A percentile compares a stretch with the other conserved stretches of the same genome.
Evolutionary conservation across 1,140 invertebrate species (phyloP).

Genomic region (Trichonephila clavata): DNA sequence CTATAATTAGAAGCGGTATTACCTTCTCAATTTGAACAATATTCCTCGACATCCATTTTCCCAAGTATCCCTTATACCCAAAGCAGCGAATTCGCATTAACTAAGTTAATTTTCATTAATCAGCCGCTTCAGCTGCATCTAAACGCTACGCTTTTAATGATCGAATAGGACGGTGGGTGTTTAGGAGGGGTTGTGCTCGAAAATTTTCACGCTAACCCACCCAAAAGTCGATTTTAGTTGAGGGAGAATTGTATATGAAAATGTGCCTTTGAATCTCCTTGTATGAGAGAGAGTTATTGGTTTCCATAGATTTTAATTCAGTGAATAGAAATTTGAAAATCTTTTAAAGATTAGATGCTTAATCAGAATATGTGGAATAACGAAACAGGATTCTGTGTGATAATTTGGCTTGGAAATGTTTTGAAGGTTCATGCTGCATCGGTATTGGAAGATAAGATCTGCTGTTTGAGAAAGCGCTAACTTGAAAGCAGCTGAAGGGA

Average conservation of each 20-base stretch:
- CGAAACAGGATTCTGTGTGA: background rate
- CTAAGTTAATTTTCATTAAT: slow-evolving; percentile 52
- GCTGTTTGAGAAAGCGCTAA: no score
- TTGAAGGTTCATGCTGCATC: no score
- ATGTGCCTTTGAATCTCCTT: background rate
- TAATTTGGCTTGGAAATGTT: background rate
- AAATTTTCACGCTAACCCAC: slow-evolving; percentile 37
- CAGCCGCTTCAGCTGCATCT: slow-evolving; percentile 18
- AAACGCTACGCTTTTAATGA: slow-evolving; percentile 37
- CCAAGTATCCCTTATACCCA: background rate
- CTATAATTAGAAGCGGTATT: slow-evolving; percentile 29
- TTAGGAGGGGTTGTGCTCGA: background rate
- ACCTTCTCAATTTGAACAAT: slow-evolving; percentile 4
- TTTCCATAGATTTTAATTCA: background rate
- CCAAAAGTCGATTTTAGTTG: slow-evolving; percentile 15
- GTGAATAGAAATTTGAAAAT: background rate
- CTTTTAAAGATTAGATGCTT: background rate
- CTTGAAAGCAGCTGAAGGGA: no score
- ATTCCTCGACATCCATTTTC: slow-evolving; percentile 29
- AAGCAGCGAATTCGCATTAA: slow-evolving; percentile 17
- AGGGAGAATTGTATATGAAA: background rate
- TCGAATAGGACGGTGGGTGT: background rate
- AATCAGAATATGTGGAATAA: background rate
- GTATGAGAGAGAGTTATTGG: background rate
- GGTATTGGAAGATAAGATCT: no score